Percentiles rank a stretch among this genome's conserved stretches.
phyloP scores from a whole-genome alignment of 2,888 invertebrate species.

The Hirtodrosophila duncani region DNA sequence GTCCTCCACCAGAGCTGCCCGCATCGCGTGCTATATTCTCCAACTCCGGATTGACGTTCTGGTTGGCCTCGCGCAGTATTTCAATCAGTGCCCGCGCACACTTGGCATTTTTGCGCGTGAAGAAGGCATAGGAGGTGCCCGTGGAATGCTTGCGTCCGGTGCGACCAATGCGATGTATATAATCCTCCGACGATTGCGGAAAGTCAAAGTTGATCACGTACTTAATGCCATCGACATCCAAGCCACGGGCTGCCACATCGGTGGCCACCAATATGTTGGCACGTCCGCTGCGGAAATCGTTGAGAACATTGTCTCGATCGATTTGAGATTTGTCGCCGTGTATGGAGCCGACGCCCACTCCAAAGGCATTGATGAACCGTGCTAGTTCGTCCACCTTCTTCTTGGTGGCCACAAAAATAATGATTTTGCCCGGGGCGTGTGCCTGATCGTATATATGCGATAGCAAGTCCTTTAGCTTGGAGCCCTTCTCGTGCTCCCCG shows the following conservation, averaged over 20 bases:
- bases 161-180: slow-evolving; percentile 96
- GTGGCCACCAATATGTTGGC: slow-evolving; percentile 95
- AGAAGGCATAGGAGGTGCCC: slow-evolving; percentile 96
- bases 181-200: slow-evolving; percentile 95
- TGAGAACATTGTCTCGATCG: slow-evolving; percentile 93
- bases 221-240: slow-evolving; percentile 97
- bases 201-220: slow-evolving; percentile 97
- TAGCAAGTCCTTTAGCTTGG: slow-evolving; percentile 73
- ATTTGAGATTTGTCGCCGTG: slow-evolving; percentile 97
- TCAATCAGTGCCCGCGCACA: slow-evolving; percentile 93
- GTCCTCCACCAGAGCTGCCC: slow-evolving; percentile 77
- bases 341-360: slow-evolving; percentile 90
- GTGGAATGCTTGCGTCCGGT: slow-evolving; percentile 92
- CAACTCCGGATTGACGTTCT: slow-evolving; percentile 91
- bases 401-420: slow-evolving; percentile 98
- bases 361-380: slow-evolving; percentile 88
- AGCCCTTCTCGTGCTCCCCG: slow-evolving; percentile 86
- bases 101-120: slow-evolving; percentile 90
- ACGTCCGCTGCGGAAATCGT: slow-evolving; percentile 91
- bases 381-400: slow-evolving; percentile 94
- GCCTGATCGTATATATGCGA: slow-evolving; percentile 86
- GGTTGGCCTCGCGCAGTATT: slow-evolving; percentile 92
- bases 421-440: slow-evolving; percentile 88
- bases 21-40: slow-evolving; percentile 85
- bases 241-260: slow-evolving; percentile 96